phyloP scores from a whole-genome alignment of 1,140 invertebrate genomes.

The silkworm (Bombyx mori) region DNA sequence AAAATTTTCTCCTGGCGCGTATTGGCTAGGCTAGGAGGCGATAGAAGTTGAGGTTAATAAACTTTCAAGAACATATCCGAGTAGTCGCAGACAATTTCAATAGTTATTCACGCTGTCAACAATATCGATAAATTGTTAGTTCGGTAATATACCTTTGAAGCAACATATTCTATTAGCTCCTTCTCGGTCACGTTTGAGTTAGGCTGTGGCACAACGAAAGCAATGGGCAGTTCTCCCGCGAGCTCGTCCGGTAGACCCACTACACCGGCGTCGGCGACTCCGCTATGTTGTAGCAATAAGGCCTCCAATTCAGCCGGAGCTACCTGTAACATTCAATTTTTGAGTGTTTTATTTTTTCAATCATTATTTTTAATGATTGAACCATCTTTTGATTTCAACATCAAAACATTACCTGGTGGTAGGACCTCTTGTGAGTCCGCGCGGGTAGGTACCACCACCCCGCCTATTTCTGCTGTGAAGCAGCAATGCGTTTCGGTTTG shows the following conservation, averaged over 20 bases:
- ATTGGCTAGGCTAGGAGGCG: too few relatives aligned
- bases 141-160: constrained; percentile 32
- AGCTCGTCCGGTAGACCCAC: constrained; percentile 78
- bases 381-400: background rate
- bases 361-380: background rate
- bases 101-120: background rate
- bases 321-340: constrained; percentile 39
- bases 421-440: too few relatives aligned
- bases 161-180: constrained; percentile 67
- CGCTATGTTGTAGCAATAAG: constrained; percentile 76
- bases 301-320: constrained; percentile 83
- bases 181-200: constrained; percentile 49
- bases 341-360: background rate
- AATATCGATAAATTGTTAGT: constrained; percentile 1
- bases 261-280: constrained; percentile 79
- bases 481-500: too few relatives aligned
- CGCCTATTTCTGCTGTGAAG: too few relatives aligned
- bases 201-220: constrained; percentile 77
- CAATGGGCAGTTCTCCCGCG: constrained; percentile 80
- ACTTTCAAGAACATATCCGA: too few relatives aligned
- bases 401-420: background rate
- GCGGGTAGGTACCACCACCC: too few relatives aligned
- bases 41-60: too few relatives aligned
- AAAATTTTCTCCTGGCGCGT: too few relatives aligned
- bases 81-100: background rate